Evolutionary conservation across 2,888 invertebrate genomes (phyloP).

Genomic region (Cryptus armator): DNA sequence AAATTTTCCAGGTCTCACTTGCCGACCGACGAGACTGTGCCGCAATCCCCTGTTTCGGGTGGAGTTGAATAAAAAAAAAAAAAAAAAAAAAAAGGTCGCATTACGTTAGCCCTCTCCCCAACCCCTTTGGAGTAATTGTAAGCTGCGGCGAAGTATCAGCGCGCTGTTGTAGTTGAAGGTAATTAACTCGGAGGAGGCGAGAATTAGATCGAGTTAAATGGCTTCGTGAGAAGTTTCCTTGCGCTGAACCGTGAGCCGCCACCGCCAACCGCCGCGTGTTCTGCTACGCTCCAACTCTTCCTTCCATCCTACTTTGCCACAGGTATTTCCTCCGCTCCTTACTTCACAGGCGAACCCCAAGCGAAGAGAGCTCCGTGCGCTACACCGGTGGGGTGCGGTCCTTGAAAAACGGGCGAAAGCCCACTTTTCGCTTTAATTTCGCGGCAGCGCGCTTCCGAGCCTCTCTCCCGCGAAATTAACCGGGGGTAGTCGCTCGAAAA

Average conservation of each 20-base stretch:
- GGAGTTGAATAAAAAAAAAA: slow-evolving; percentile 20
- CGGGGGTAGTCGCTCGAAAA: slow-evolving; percentile 39
- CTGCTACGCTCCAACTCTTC: slow-evolving; percentile 34
- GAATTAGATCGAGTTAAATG: slow-evolving; percentile 63
- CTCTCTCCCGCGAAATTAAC: slow-evolving; percentile 35
- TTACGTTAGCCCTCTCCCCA: slow-evolving; percentile 30
- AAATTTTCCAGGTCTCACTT: not conserved
- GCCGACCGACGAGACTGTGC: not conserved
- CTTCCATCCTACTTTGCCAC: slow-evolving; percentile 32
- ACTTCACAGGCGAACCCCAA: not conserved
- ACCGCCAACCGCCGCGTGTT: slow-evolving; percentile 26
- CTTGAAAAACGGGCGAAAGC: slow-evolving; percentile 43
- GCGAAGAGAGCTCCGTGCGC: not conserved
- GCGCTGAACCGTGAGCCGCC: slow-evolving; percentile 16
- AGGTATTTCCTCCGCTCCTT: slow-evolving; percentile 42
- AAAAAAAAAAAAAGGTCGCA: slow-evolving; percentile 38
- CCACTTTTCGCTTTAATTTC: slow-evolving; percentile 55
- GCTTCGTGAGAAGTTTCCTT: slow-evolving; percentile 58
- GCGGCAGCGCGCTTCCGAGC: slow-evolving; percentile 18
- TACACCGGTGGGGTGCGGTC: not conserved
- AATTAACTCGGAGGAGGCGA: slow-evolving; percentile 60
- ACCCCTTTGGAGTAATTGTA: slow-evolving; percentile 21
- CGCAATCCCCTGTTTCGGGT: not conserved
- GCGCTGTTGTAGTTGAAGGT: slow-evolving; percentile 45
- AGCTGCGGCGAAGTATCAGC: slow-evolving; percentile 43